Evolutionary conservation across 2,797 vertebrate species (phyloP).

Genomic region (Sphenopsis melanotis): DNA sequence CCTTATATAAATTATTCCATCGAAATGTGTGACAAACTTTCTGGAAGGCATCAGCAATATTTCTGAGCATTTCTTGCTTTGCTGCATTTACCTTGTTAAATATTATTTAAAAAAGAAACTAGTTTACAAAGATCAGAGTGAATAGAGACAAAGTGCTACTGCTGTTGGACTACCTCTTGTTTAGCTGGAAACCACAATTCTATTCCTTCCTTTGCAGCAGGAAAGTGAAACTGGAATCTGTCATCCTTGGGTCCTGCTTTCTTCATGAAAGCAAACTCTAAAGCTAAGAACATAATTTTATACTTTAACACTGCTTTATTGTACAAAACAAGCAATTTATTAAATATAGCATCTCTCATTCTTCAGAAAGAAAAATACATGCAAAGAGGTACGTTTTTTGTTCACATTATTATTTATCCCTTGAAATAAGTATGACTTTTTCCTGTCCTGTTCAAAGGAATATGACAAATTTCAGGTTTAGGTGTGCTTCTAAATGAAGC

Average conservation of each 20-base stretch:
- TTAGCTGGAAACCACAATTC: neutral
- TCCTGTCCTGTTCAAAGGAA: neutral
- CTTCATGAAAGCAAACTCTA: neutral
- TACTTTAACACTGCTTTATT: neutral
- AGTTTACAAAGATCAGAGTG: neutral
- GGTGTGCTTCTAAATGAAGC: neutral
- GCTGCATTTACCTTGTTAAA: neutral
- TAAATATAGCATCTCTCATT: neutral
- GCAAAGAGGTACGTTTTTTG: accelerated
- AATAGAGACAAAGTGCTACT: neutral
- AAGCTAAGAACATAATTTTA: neutral
- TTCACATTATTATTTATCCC: neutral
- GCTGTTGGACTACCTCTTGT: neutral
- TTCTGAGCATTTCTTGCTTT: neutral
- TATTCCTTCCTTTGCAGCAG: neutral
- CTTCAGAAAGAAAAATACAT: neutral
- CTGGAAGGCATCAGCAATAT: neutral
- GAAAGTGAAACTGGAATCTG: neutral
- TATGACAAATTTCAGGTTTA: neutral
- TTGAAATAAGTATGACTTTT: neutral
- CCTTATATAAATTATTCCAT: neutral
- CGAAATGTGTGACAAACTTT: neutral
- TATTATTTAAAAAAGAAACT: neutral
- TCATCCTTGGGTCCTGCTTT: neutral
- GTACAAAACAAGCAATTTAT: neutral